phyloP scores from a whole-genome alignment of 2,113 vertebrate genomes.

The Urocitellus parryii region DNA sequence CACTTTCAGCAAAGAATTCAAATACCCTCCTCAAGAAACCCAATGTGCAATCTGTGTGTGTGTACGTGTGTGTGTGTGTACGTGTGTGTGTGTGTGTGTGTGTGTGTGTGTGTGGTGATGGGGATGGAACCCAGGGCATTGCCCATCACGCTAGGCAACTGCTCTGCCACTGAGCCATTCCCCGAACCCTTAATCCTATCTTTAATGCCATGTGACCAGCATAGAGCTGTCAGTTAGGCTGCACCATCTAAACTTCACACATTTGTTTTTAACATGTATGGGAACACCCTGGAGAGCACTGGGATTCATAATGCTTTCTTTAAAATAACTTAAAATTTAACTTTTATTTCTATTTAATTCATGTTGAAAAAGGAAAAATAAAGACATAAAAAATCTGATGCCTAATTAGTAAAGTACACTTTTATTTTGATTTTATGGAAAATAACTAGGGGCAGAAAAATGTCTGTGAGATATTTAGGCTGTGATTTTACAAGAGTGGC shows the following conservation, averaged over 20 bases:
- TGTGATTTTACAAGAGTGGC: neutral
- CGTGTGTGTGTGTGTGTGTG: too few relatives aligned
- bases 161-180: too few relatives aligned
- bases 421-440: neutral
- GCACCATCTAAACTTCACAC: neutral
- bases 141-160: too few relatives aligned
- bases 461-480: neutral
- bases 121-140: too few relatives aligned
- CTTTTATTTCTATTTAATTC: too few relatives aligned
- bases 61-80: too few relatives aligned
- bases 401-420: neutral
- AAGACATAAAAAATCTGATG: neutral
- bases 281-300: neutral
- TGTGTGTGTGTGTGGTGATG: too few relatives aligned
- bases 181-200: neutral
- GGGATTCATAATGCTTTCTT: neutral
- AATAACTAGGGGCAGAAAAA: neutral
- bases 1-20: neutral
- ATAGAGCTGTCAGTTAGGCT: neutral
- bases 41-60: too few relatives aligned
- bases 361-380: too few relatives aligned
- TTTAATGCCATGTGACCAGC: neutral
- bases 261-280: neutral
- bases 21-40: neutral
- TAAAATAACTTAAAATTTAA: too few relatives aligned